phyloP scores from a whole-genome alignment of 2,888 invertebrate genomes.

The Ashinkailepas kermadecensis region DNA sequence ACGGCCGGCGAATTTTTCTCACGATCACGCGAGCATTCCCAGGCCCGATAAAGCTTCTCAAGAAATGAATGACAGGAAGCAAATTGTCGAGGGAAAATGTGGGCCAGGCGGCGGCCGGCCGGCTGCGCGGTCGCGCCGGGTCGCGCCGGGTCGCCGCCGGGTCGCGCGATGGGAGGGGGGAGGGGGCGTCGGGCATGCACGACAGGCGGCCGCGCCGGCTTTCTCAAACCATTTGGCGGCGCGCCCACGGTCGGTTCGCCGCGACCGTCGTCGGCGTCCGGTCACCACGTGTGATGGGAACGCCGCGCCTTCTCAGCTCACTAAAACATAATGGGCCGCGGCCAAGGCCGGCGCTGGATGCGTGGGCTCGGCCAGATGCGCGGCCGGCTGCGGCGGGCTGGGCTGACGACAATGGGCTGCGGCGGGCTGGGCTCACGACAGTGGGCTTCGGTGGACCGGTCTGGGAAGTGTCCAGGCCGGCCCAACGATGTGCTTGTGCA shows the following conservation, averaged over 20 bases:
- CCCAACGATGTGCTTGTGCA: too few relatives aligned
- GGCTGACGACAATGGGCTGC: too few relatives aligned
- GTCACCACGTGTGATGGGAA: background rate
- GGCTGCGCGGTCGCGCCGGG: background rate
- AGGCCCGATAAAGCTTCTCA: background rate
- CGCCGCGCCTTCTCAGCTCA: background rate
- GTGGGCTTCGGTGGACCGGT: too few relatives aligned
- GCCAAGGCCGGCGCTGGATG: background rate
- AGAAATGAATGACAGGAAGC: conserved; percentile 20
- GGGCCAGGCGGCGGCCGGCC: background rate
- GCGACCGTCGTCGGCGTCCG: background rate
- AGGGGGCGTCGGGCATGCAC: background rate
- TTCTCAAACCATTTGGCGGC: conserved; percentile 16
- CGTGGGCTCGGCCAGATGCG: too few relatives aligned
- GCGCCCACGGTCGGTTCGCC: background rate
- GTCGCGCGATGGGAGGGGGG: background rate
- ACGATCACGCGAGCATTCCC: background rate
- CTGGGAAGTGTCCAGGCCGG: too few relatives aligned
- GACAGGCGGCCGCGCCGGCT: background rate
- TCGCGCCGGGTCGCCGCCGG: background rate
- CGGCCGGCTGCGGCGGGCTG: too few relatives aligned
- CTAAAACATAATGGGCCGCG: background rate
- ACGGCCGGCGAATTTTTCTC: conserved; percentile 5
- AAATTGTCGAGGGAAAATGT: conserved; percentile 22
- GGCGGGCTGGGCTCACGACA: too few relatives aligned